These are phyloP conservation scores for Tachycineta bicolor DNA, from an alignment of 2,113 vertebrate genomes.

Conservation along the genomic window DNA sequence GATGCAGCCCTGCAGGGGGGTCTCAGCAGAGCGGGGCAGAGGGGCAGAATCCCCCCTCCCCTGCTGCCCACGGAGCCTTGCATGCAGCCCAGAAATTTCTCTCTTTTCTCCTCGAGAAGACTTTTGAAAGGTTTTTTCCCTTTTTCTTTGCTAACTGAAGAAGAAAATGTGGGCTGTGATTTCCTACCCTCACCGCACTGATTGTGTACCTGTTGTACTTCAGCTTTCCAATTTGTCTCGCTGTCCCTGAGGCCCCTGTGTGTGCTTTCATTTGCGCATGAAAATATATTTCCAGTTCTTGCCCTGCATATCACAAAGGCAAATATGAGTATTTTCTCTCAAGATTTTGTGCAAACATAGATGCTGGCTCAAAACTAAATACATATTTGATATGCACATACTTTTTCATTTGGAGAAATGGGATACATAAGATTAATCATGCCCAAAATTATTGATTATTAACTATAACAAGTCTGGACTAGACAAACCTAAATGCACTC, in stretches of 20 bases:
- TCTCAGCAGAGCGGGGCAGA: background rate
- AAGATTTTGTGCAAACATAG: background rate
- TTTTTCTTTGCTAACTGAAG: background rate
- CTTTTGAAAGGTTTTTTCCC: background rate
- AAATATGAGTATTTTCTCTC: background rate
- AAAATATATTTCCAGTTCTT: background rate
- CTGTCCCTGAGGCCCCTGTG: background rate
- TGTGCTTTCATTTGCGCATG: background rate
- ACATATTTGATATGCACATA: background rate
- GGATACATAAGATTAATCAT: background rate
- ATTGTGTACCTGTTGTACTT: background rate
- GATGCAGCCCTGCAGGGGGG: background rate
- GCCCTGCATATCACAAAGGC: background rate
- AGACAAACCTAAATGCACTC: background rate
- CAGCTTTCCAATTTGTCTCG: background rate
- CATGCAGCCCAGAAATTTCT: background rate
- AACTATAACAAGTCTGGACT: background rate
- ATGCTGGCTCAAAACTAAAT: background rate
- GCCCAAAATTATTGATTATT: background rate
- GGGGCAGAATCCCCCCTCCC: background rate
- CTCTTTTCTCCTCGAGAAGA: background rate
- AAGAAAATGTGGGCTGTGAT: background rate
- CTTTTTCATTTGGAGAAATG: background rate
- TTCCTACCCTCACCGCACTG: background rate
- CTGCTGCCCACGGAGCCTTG: background rate